Evolutionary conservation across 2,888 invertebrate genomes (phyloP).

Genomic region (Latrodectus elegans): DNA sequence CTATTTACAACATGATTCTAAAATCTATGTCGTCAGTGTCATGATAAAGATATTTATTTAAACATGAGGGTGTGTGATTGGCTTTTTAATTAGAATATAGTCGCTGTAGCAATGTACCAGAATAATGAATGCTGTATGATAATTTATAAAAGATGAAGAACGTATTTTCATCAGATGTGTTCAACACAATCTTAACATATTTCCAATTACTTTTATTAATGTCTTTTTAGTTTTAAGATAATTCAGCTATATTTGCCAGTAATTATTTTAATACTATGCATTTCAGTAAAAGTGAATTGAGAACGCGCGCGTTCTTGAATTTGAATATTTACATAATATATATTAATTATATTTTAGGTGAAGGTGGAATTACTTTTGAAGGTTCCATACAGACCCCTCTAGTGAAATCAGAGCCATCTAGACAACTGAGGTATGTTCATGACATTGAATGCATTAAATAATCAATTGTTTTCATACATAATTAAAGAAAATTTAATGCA

Average conservation of each 20-base stretch:
- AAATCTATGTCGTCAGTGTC: no score
- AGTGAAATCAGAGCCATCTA: slow-evolving; percentile 87
- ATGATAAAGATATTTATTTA: no score
- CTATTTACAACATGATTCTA: no score
- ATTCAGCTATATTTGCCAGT: not conserved
- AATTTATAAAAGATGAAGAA: not conserved
- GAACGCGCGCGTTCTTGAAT: no score
- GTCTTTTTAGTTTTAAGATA: not conserved
- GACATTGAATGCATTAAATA: not conserved
- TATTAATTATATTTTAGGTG: slow-evolving; percentile 76
- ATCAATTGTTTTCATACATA: no score
- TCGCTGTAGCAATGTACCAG: no score
- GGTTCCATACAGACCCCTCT: slow-evolving; percentile 88
- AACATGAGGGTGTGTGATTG: no score
- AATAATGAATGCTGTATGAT: no score
- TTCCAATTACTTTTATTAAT: not conserved
- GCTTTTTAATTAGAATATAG: no score
- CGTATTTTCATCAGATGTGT: not conserved
- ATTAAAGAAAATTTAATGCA: no score
- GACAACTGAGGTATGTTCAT: slow-evolving; percentile 83
- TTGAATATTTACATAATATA: no score
- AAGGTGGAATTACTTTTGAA: slow-evolving; percentile 87
- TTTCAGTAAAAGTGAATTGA: no score
- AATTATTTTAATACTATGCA: not conserved
- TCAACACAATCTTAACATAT: not conserved